These are phyloP conservation scores for Xanthorhoe designata DNA, from an alignment of 2,888 invertebrate genomes.

Conservation along the genomic window DNA sequence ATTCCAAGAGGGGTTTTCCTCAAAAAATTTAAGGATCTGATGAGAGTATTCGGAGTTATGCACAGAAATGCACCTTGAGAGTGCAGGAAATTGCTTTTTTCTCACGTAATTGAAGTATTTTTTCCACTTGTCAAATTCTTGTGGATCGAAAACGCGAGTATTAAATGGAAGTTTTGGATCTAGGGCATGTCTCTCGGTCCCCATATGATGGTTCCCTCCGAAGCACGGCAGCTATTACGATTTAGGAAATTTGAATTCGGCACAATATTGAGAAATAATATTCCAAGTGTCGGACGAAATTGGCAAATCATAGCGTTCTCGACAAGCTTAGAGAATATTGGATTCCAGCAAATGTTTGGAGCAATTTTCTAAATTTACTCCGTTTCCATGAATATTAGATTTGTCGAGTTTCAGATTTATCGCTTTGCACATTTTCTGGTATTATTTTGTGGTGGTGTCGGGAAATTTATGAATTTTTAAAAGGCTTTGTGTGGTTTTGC, in stretches of 20 bases:
- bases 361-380: constrained; percentile 48
- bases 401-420: constrained; percentile 34
- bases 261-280: constrained; percentile 58
- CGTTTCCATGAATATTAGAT: constrained; percentile 40
- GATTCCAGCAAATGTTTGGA: constrained; percentile 50
- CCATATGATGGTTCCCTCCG: constrained; percentile 8
- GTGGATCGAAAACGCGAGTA: not conserved
- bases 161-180: not conserved
- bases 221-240: constrained; percentile 13
- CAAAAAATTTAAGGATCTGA: too few species aligned
- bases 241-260: constrained; percentile 35
- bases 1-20: too few species aligned
- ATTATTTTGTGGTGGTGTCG: constrained; percentile 8
- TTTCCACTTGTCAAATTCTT: too few species aligned
- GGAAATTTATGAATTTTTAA: constrained; percentile 8
- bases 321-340: constrained; percentile 50
- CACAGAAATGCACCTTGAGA: too few species aligned
- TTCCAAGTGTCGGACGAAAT: constrained; percentile 63
- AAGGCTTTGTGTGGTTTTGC: not conserved
- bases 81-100: too few species aligned
- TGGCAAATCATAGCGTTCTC: constrained; percentile 66
- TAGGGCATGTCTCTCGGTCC: constrained; percentile 1
- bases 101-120: too few species aligned
- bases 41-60: too few species aligned
- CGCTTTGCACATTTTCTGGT: constrained; percentile 27